Evolutionary conservation across 2,797 vertebrate species (phyloP).

Genomic region (Sebastes paucispinis): DNA sequence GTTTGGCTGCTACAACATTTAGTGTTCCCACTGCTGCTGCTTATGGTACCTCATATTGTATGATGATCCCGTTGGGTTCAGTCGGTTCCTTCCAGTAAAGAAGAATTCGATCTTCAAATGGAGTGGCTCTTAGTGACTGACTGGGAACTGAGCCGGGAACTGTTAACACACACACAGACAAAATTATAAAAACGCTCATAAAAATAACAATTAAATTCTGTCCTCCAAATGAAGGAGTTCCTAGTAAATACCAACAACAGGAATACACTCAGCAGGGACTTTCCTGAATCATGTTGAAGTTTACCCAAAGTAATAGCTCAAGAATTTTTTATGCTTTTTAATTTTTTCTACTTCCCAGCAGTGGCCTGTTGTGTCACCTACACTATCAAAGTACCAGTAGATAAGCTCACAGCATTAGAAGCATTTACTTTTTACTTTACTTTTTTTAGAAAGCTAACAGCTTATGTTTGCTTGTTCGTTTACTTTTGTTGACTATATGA

Average conservation of each 20-base stretch:
- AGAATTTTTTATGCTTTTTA: neutral
- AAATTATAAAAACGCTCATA: conserved; percentile 13
- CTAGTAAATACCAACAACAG: neutral
- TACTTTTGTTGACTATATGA: too few species aligned
- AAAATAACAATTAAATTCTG: neutral
- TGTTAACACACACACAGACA: conserved; percentile 64
- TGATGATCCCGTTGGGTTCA: conserved; percentile 97
- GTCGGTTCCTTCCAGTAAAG: conserved; percentile 96
- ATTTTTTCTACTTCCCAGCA: neutral
- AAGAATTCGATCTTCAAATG: conserved; percentile 96
- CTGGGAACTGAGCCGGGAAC: conserved; percentile 94
- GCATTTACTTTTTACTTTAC: neutral
- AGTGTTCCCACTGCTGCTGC: neutral
- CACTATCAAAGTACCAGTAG: neutral
- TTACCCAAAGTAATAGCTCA: neutral
- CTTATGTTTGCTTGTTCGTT: too few species aligned
- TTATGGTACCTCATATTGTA: conserved; percentile 85
- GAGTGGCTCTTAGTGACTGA: conserved; percentile 92
- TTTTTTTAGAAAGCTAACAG: neutral
- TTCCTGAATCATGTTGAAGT: neutral
- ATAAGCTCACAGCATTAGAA: neutral
- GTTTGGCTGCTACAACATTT: neutral
- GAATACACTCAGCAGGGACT: neutral
- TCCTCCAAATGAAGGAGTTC: neutral
- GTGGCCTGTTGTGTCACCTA: neutral